Evolutionary conservation across 30 jellyfish, hydroid and myxozoan species (phyloP), one percentile per base, ranked within the genome.

Genomic region (Nemopilema nomurai): DNA sequence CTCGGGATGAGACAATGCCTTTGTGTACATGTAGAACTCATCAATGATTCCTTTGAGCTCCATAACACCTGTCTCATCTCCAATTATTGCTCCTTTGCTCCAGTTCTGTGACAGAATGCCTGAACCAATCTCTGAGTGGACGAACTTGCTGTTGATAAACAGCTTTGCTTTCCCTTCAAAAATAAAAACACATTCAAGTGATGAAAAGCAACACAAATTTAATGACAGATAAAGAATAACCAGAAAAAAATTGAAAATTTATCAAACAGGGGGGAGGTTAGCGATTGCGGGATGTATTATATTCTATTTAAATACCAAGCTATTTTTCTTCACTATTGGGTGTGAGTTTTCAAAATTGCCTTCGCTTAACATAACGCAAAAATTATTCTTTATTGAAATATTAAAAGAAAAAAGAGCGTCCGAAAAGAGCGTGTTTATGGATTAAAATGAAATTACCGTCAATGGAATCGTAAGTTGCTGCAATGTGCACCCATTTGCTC

Each of bases 381-480:
- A n/a, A n/a, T n/a, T n/a, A n/a, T n/a, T n/a, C n/a, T 41, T 41
- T 3, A 41, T 41, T 41, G 57, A 41, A 41, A 41, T 3, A 41
- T 41, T 13, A 41, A 41, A 41, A n/a, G n/a, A n/a, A n/a, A n/a
- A n/a, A n/a, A n/a, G n/a, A n/a, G n/a, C n/a, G n/a, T n/a, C n/a
- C n/a, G n/a, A n/a, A n/a, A n/a, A n/a, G n/a, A n/a, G n/a, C n/a
- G n/a, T n/a, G n/a, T n/a, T n/a, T n/a, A n/a, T n/a, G n/a, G n/a
- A n/a, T n/a, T n/a, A n/a, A n/a, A n/a, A n/a, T n/a, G n/a, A n/a
- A 76, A 95, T 79, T 74, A 94, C 99, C 94, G 64, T 90, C 96
- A 23, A 72, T 69, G 0, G 99, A 79, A 69, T 89, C 97, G 77
- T 94, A 94, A 0, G 97, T 89, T 62, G 94, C 97, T 28, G 97